phyloP scores from a whole-genome alignment of 2,888 invertebrate genomes.

The Muschampia staudingeri region DNA sequence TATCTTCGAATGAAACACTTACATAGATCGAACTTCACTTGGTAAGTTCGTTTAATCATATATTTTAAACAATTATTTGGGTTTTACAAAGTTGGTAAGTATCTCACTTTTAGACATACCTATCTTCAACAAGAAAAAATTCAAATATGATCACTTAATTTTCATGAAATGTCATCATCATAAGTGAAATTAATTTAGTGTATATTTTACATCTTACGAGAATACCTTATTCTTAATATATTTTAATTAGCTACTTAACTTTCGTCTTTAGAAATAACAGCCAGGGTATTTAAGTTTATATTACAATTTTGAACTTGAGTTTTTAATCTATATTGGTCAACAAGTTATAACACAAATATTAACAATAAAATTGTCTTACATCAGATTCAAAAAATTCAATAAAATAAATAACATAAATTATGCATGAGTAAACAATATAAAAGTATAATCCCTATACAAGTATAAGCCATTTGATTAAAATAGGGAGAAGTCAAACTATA shows the following conservation, averaged over 20 bases:
- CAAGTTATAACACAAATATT: conserved; percentile 62
- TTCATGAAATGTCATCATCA: conserved; percentile 33
- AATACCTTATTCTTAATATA: conserved; percentile 33
- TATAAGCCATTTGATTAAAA: not conserved
- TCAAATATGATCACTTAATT: conserved; percentile 28
- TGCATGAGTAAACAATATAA: not conserved
- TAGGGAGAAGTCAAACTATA: not conserved
- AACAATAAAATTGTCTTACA: conserved; percentile 30
- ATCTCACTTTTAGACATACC: not conserved
- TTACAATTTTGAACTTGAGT: conserved; percentile 22
- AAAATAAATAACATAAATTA: conserved; percentile 42
- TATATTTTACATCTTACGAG: conserved; percentile 29
- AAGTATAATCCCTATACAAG: not conserved
- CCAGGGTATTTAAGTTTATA: not conserved
- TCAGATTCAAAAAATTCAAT: conserved; percentile 41
- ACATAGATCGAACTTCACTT: too few relatives aligned
- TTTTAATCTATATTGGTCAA: conserved; percentile 54
- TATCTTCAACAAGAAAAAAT: conserved; percentile 26
- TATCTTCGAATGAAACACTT: too few relatives aligned
- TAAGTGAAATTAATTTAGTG: conserved; percentile 27
- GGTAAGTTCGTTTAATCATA: not conserved
- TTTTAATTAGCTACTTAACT: conserved; percentile 42
- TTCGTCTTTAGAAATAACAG: conserved; percentile 35
- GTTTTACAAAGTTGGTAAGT: conserved; percentile 26
- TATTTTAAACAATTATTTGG: conserved; percentile 34